Conservation (phyloP, 2,797 vertebrate genomes). For the Oreochromis mossambicus region DNA sequence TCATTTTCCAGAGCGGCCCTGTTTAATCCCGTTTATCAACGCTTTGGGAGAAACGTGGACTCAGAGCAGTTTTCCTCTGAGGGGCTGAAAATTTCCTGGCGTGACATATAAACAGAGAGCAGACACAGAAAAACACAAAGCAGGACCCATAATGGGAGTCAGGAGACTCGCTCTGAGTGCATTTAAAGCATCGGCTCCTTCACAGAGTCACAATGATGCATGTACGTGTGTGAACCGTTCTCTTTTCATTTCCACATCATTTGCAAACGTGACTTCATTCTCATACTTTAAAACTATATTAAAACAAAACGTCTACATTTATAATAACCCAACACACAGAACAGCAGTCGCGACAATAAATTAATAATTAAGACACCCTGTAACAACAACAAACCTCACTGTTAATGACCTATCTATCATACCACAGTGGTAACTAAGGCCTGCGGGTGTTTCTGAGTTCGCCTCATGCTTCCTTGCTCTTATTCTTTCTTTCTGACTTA, state of each 20-base stretch:
- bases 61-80: conserved; percentile 22
- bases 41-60: conserved; percentile 23
- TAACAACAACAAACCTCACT: background rate
- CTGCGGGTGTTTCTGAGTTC: background rate
- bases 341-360: background rate
- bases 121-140: conserved; percentile 18
- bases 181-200: conserved; percentile 54
- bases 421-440: background rate
- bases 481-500: background rate
- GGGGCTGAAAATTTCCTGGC: conserved; percentile 32
- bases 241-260: background rate
- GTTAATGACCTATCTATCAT: background rate
- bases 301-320: background rate
- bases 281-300: background rate
- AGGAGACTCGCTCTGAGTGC: conserved; percentile 55
- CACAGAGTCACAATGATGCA: conserved; percentile 34
- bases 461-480: background rate
- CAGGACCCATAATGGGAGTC: conserved; percentile 59
- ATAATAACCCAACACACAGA: background rate
- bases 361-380: background rate
- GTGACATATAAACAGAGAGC: background rate
- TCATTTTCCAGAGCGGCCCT: conserved; percentile 9
- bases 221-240: background rate
- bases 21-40: conserved; percentile 45
- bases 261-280: background rate